Base-by-base conservation (phyloP, 2,888 invertebrate genomes). In the Mellilla xanthometata region DNA sequence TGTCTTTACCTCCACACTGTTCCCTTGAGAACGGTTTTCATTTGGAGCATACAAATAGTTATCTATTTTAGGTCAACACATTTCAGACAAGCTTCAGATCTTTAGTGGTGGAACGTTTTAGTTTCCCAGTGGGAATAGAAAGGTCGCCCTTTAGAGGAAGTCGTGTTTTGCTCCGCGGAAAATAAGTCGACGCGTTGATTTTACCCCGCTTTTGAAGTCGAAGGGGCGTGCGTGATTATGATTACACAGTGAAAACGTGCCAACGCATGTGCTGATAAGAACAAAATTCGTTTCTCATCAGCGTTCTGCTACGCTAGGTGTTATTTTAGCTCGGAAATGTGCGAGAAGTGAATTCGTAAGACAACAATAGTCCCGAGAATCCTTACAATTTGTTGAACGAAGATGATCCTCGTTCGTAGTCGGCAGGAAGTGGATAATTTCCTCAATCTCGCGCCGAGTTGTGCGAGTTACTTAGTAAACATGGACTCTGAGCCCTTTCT, bases 171-270 rank as follows among this genome's bases (percentile, higher is more conserved):
- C 49, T 54, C 56, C 53, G 60, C 58, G 49, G 58, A 47, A 30
- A 59, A 62, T 63, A 62, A 59, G 60, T 61, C 52, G 49, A 61
- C 51, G 57, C 58, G 50, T 52, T 63, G 65, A 64, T 60, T 60
- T 54, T 53, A 43, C 51, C 50, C 56, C 46, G n/a, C 55, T 63
- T 68, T 70, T 69, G 65, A 70, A 60, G 63, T 65, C 60, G 65
- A 60, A 60, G 62, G 64, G 65, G 56, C 57, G 54, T 58, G 63
- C 64, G 60, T 56, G 54, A 53, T 56, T 51, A 56, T 54, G 54
- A 53, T 54, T 49, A 48, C 35, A 42, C 43, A 24, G 40, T 30
- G 32, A 24, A 30, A 29, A 33, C 29, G 48, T 38, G 31, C 31
- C 38, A 31, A 40, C 38, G 28, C 27, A 28, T 30, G 38, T 39